Evolutionary conservation across 2,113 vertebrate species (phyloP), one percentile per base, ranked within the genome.

Genomic region (Acanthisitta chloris): DNA sequence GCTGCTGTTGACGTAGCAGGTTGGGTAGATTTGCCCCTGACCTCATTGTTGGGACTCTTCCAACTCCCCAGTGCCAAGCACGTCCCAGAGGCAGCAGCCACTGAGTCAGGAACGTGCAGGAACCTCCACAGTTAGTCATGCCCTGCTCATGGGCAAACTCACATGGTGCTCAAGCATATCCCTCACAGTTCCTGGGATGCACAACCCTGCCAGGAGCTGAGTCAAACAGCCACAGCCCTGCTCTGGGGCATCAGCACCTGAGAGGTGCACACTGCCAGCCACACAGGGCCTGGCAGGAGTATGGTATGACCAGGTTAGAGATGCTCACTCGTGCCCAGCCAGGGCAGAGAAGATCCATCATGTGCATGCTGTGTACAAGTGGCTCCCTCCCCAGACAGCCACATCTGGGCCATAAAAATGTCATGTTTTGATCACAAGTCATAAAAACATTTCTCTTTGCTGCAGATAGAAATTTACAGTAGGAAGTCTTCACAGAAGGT

Each of bases 1-100:
- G n/a, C 40, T 0, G 0, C 62, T 61, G 62, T 5, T 38, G 71
- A 46, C 0, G 0, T 3, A 48, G 45, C 3, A 3, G 45, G 16
- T 25, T 0, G 0, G 74, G 58, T 38, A 82, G 49, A 45, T 73
- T 23, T 57, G 14, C 58, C 57, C 74, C 78, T 85, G 87, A 95
- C 78, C n/a, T 96, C 70, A 81, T 40, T 24, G 45, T 14, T 85
- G 81, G 70, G 84, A 20, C 26, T 70, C 4, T 2, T 65, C 78
- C 87, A 87, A 74, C n/a, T 90, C 36, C 66, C 23, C 34, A 61
- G 0, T 3, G 1, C 46, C 64, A 57, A 7, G 4, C 13, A 11
- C 8, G 34, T 10, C 42, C 69, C 89, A 48, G 24, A 62, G 58
- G 54, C 84, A 90, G 86, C 26, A 19, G 88, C 64, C 42, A 46